Base-by-base conservation (phyloP, 2,113 vertebrate species). In the Setophaga kirtlandii region DNA sequence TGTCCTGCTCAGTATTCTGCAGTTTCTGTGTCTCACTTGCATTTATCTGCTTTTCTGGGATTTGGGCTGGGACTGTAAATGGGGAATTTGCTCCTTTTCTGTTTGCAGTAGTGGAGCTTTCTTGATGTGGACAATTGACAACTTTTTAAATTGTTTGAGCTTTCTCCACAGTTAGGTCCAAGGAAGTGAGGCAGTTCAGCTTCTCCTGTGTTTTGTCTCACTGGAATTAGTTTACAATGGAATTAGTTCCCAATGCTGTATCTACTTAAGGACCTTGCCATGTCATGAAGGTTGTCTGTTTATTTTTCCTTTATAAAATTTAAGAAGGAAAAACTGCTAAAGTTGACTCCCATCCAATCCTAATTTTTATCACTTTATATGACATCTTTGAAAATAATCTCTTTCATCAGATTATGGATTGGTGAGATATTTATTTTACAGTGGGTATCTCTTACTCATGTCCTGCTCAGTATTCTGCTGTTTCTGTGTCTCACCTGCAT, bases 271-370 rank as follows among this genome's bases (percentile, higher is more conserved):
- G 39, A 74, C 31, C 10, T 91, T 71, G 16, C 19, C 17, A n/a
- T 47, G 37, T 37, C 19, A 70, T 41, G 11, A 12, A 87, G 9
- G 14, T 27, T 55, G 18, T 12, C 10, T 50, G 15, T 20, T 39
- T n/a, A n/a, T n/a, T n/a, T 56, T 55, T 25, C 2, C 5, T 74
- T 73, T 16, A 22, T 22, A 76, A 80, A 71, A 70, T 23, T 39
- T 33, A 44, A 35, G 18, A 65, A 31, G 12, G 9, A 28, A 55
- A 64, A 68, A 7, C 1, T 10, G 2, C 5, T 76, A 78, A 88
- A 74, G 68, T 4, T 49, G 0, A 33, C n/a, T 64, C 5, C 9
- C 1, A 10, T 62, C 4, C 2, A 5, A 69, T 21, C 3, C 24
- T 14, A 69, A 37, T 37, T 37, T 37, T 37, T 37, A 37, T 37